A percentile compares a stretch with the other conserved stretches of the same genome.
phyloP scores from a whole-genome alignment of 2,888 invertebrate genomes.

The Ashinkailepas kermadecensis region DNA sequence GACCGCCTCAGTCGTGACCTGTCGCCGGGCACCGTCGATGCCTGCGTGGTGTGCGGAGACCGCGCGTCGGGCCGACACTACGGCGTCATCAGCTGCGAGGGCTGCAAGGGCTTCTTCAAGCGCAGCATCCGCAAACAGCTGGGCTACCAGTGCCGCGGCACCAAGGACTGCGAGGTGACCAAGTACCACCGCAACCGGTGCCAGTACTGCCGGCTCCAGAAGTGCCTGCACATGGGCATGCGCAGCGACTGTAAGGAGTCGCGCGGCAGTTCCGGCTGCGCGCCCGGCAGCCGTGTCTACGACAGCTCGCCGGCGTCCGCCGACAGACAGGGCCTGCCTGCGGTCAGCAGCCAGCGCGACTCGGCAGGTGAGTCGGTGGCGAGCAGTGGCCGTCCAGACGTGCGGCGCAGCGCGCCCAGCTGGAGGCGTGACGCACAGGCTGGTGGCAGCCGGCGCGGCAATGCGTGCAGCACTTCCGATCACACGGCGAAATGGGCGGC shows the following conservation, averaged over 20 bases:
- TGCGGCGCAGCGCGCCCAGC: too few relatives aligned
- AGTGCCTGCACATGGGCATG: conserved; percentile 97
- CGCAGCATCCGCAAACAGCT: conserved; percentile 92
- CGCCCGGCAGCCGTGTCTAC: background rate
- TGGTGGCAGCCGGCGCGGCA: too few relatives aligned
- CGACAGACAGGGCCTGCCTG: conserved; percentile 24
- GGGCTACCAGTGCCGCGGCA: conserved; percentile 92
- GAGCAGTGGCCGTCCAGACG: background rate
- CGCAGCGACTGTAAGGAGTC: conserved; percentile 88
- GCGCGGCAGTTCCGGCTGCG: conserved; percentile 6
- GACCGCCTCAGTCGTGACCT: background rate
- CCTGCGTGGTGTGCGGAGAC: conserved; percentile 93
- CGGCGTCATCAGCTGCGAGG: conserved; percentile 83
- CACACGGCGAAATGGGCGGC: too few relatives aligned
- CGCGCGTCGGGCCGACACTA: conserved; percentile 89
- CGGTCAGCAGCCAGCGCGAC: background rate
- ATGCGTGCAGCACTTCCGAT: too few relatives aligned
- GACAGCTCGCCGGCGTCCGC: conserved; percentile 32
- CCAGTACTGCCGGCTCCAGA: conserved; percentile 95
- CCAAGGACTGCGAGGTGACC: conserved; percentile 94
- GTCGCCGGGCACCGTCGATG: conserved; percentile 46
- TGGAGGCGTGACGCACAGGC: too few relatives aligned
- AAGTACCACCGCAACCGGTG: conserved; percentile 97
- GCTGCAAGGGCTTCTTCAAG: conserved; percentile 98
- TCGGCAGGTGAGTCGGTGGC: background rate